A percentile compares a stretch with the other conserved stretches of the same genome.
Conservation (phyloP, 2,113 vertebrate genomes). For the Barbus barbus region DNA sequence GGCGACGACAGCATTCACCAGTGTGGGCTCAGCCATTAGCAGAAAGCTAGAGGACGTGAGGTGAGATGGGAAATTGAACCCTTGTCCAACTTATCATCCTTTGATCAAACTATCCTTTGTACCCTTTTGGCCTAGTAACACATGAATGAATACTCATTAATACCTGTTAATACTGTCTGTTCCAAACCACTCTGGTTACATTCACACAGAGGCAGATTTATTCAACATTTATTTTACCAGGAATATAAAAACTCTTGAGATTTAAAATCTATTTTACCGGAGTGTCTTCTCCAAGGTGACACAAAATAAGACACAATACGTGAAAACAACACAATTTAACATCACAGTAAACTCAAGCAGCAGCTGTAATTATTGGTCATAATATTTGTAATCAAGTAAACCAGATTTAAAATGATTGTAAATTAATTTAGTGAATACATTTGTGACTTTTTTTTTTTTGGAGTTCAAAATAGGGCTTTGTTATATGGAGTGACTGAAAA, state of each 20-base stretch:
- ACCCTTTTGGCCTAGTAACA: background rate
- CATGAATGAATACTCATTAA: background rate
- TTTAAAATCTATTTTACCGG: background rate
- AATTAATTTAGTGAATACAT: no score
- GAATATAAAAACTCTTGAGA: background rate
- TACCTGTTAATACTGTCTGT: background rate
- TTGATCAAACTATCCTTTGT: background rate
- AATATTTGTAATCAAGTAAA: background rate
- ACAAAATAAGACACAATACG: background rate
- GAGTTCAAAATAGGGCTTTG: background rate
- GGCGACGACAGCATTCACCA: constrained; percentile 90
- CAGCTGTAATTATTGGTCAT: background rate
- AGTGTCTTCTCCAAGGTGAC: no score
- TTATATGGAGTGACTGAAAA: background rate
- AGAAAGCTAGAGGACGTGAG: constrained; percentile 95
- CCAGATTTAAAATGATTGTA: no score
- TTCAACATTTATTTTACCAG: background rate
- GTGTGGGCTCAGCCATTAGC: constrained; percentile 87
- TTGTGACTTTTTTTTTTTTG: background rate
- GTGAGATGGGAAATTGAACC: constrained; percentile 68
- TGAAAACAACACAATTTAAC: background rate
- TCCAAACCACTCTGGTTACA: background rate
- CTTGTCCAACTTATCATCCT: background rate
- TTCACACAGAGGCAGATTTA: background rate
- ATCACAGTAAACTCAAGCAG: background rate